These are phyloP conservation scores for Tridacna crocea DNA, from an alignment of 2,888 invertebrate species.

Conservation along the genomic window DNA sequence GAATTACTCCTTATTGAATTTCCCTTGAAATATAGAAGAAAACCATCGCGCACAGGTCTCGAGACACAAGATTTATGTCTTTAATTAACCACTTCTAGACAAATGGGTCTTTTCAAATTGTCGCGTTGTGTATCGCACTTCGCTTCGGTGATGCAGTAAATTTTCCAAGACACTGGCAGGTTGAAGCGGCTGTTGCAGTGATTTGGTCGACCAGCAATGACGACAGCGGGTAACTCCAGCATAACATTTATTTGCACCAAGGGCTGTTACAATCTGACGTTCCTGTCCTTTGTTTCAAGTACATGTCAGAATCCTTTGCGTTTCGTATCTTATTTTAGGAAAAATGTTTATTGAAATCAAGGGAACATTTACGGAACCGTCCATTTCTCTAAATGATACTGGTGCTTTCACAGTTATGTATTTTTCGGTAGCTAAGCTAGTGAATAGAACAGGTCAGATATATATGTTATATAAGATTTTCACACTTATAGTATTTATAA, in stretches of 20 bases:
- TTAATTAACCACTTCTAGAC: constrained; percentile 64
- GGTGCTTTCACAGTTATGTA: too few species aligned
- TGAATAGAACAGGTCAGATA: too few species aligned
- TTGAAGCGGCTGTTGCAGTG: constrained; percentile 25
- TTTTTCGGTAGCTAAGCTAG: too few species aligned
- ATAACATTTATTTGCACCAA: neutral
- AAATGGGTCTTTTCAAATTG: constrained; percentile 48
- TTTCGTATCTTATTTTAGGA: neutral
- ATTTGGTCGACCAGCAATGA: constrained; percentile 1
- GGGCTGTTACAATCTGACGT: neutral
- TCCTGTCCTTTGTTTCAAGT: neutral
- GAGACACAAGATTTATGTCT: constrained; percentile 61
- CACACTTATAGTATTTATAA: too few species aligned
- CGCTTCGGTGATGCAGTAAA: constrained; percentile 56
- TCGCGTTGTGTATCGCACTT: constrained; percentile 57
- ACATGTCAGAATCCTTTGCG: neutral
- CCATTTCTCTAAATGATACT: too few species aligned
- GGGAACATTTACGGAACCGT: too few species aligned
- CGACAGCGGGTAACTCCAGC: neutral
- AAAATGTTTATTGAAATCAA: too few species aligned
- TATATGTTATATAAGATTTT: too few species aligned
- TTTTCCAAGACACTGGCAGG: constrained; percentile 47
- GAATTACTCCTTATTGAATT: constrained; percentile 39
- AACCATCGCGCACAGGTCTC: constrained; percentile 27
- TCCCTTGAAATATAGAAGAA: constrained; percentile 34